A percentile compares a stretch with the other conserved stretches of the same genome.
phyloP scores from a whole-genome alignment of 1,140 invertebrate species.

The Drosophila baimaii region DNA sequence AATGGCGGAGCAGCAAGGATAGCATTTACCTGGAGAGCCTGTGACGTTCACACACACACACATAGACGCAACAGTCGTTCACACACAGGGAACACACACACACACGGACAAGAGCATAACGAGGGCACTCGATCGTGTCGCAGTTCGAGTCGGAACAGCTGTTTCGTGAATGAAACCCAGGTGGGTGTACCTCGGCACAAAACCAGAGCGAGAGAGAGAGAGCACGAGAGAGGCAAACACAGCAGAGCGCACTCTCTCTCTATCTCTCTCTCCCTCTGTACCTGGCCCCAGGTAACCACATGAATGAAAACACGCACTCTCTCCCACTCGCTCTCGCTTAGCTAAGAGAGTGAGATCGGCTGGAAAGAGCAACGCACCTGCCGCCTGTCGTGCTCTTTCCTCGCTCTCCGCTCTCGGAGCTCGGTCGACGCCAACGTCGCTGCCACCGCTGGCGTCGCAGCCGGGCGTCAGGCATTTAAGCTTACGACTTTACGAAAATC shows the following conservation, averaged over 20 bases:
- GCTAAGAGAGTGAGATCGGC: conserved; percentile 34
- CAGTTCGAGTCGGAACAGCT: conserved; percentile 76
- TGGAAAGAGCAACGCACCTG: conserved; percentile 74
- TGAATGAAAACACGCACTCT: conserved; percentile 69
- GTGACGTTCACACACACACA: conserved; percentile 20
- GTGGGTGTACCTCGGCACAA: conserved; percentile 57
- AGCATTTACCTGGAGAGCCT: conserved; percentile 56
- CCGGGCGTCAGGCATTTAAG: conserved; percentile 69
- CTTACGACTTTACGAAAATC: conserved; percentile 75
- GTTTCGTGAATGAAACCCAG: conserved; percentile 79
- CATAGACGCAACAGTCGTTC: background rate
- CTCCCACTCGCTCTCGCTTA: conserved; percentile 51
- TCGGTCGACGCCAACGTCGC: conserved; percentile 17
- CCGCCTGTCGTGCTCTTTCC: conserved; percentile 71
- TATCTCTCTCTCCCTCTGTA: conserved; percentile 15
- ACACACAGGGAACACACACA: conserved; percentile 17
- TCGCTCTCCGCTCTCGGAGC: conserved; percentile 17
- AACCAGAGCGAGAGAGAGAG: background rate
- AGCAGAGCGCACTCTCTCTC: conserved; percentile 19
- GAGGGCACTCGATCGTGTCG: conserved; percentile 80
- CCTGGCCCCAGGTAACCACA: conserved; percentile 41
- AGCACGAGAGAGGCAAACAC: conserved; percentile 1
- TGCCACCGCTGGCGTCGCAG: conserved; percentile 22
- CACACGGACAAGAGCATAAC: conserved; percentile 63
- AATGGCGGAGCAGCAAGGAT: conserved; percentile 59